Percentiles rank a stretch among this genome's conserved stretches.
Conservation (phyloP, 2,888 invertebrate genomes). For the Cryptus armator region DNA sequence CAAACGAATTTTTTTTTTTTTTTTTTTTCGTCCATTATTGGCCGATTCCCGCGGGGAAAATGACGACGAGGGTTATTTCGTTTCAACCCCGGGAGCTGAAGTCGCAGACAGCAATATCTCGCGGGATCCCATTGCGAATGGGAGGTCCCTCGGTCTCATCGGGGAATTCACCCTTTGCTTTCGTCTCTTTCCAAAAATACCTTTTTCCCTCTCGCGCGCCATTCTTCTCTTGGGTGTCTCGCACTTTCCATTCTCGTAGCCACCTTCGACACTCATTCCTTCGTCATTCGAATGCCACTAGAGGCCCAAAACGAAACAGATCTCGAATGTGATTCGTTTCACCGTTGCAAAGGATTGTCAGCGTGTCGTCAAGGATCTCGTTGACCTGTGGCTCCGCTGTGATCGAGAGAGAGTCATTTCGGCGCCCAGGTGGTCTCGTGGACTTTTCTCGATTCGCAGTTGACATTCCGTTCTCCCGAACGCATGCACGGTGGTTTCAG, state of each 20-base stretch:
- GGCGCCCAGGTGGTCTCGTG: slow-evolving; percentile 43
- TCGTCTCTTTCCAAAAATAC: neutral
- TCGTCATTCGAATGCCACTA: slow-evolving; percentile 48
- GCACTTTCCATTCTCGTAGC: slow-evolving; percentile 27
- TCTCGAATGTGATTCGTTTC: slow-evolving; percentile 65
- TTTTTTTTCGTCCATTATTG: slow-evolving; percentile 54
- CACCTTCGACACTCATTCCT: slow-evolving; percentile 45
- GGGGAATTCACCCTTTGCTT: slow-evolving; percentile 46
- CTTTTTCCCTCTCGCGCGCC: neutral
- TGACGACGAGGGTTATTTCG: slow-evolving; percentile 27
- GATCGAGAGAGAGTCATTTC: slow-evolving; percentile 21
- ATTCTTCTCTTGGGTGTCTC: neutral
- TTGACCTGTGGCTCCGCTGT: neutral
- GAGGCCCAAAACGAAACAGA: slow-evolving; percentile 25
- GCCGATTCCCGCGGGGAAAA: slow-evolving; percentile 62
- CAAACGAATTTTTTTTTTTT: slow-evolving; percentile 64
- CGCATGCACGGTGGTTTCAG: neutral
- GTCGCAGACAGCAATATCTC: slow-evolving; percentile 38
- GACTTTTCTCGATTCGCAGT: slow-evolving; percentile 34
- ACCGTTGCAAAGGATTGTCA: slow-evolving; percentile 65
- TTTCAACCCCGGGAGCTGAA: slow-evolving; percentile 27
- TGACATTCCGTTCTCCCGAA: neutral
- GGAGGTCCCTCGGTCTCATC: slow-evolving; percentile 51
- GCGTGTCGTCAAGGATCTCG: slow-evolving; percentile 47
- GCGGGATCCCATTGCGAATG: slow-evolving; percentile 34